A percentile compares a stretch with the other conserved stretches of the same genome.
Evolutionary conservation across 1,140 invertebrate species (phyloP).

Genomic region (Rhizoglyphus robini): DNA sequence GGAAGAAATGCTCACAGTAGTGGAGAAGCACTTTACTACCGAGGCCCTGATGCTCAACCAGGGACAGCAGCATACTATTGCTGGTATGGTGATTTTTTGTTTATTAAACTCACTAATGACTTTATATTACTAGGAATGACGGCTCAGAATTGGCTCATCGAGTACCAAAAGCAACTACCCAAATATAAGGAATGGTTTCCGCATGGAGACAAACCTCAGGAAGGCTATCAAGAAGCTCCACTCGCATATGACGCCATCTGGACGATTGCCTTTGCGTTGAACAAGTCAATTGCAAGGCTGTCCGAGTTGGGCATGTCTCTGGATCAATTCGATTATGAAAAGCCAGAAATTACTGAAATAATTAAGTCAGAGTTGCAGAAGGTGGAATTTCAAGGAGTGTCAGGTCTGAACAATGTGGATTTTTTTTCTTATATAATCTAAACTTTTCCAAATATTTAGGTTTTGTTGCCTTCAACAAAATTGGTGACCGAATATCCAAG

Average conservation of each 20-base stretch:
- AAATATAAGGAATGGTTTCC: conserved; percentile 22
- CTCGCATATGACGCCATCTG: conserved; percentile 97
- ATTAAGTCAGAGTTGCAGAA: conserved; percentile 80
- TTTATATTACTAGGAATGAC: conserved; percentile 34
- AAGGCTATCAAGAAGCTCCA: conserved; percentile 87
- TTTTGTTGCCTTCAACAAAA: conserved; percentile 74
- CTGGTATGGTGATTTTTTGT: conserved; percentile 62
- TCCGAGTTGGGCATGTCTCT: conserved; percentile 60
- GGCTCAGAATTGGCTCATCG: conserved; percentile 42
- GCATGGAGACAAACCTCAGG: conserved; percentile 20
- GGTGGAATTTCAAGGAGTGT: conserved; percentile 86
- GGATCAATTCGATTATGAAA: conserved; percentile 93
- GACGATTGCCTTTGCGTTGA: conserved; percentile 91
- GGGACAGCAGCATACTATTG: conserved; percentile 70
- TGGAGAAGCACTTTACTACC: conserved; percentile 93
- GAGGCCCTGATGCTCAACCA: conserved; percentile 98
- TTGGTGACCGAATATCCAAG: conserved; percentile 92
- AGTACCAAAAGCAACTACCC: conserved; percentile 52
- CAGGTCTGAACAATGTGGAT: conserved; percentile 38
- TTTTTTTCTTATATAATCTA: conserved; percentile 19
- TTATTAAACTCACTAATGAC: conserved; percentile 18
- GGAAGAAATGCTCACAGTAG: conserved; percentile 79
- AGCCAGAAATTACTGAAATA: conserved; percentile 91
- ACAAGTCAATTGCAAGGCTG: conserved; percentile 81
- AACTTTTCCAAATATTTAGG: conserved; percentile 47